Evolutionary conservation across 2,888 invertebrate genomes (phyloP), one percentile per base, ranked within the genome.

Genomic region (Carpatolechia fugitivella): DNA sequence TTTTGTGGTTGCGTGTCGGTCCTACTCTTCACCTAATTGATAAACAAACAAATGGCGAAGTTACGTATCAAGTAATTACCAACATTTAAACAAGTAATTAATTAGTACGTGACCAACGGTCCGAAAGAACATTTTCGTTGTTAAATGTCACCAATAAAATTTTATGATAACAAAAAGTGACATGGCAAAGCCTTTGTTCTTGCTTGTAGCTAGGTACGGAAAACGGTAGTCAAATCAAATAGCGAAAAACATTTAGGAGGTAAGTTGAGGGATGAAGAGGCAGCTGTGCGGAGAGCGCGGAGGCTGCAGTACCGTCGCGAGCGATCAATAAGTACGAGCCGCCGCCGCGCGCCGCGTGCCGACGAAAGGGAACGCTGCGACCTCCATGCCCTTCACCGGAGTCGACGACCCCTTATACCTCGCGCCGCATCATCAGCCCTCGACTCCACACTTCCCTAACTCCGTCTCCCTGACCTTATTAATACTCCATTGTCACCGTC

Each of bases 321-420:
- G n/a, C 88, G 88, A 90, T 90, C 89, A 83, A 85, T 83, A 85
- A 76, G 2, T 24, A 72, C 64, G 66, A 66, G 67, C 48, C 70
- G 66, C 62, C 72, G 64, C 61, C 59, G 57, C 59, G 53, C 69
- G 68, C 70, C 70, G 65, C 70, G 68, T 75, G 77, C 77, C 80
- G 82, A 72, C 80, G 85, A 86, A 87, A 87, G 85, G 83, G 85
- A 85, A 85, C 85, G 85, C 81, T 73, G 74, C 82, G 82, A 83
- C 84, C 85, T 80, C 82, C 78, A 83, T 87, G 87, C 85, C 87
- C 88, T 87, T 87, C 89, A 85, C 81, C 76, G 76, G 70, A 80
- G 88, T 87, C 88, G 82, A 80, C 85, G 88, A 88, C 87, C 88
- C 79, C 77, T 73, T 69, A 66, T 64, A 69, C 67, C 66, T 59